These are phyloP conservation scores for Propsilocerus akamusi DNA, from an alignment of 1,140 invertebrate genomes.

Conservation along the genomic window DNA sequence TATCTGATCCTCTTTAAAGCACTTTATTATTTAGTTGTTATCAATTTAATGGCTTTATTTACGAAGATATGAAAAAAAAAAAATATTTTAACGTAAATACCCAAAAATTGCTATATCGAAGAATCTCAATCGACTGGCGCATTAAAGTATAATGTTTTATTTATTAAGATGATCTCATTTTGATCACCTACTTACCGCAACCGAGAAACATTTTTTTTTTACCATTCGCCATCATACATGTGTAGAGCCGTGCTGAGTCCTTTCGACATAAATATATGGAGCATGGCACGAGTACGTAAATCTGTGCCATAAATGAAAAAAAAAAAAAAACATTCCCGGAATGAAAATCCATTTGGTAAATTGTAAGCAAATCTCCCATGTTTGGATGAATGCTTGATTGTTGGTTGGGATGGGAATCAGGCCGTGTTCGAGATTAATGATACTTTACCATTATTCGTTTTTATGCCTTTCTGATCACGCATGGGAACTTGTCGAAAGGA, in stretches of 20 bases:
- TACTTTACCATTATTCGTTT: neutral
- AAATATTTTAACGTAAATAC: too few relatives aligned
- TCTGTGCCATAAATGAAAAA: neutral
- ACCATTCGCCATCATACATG: neutral
- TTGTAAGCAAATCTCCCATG: neutral
- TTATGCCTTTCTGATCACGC: constrained; percentile 1
- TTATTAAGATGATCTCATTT: neutral
- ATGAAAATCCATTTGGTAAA: neutral
- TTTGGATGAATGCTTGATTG: neutral
- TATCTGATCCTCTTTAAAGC: too few relatives aligned
- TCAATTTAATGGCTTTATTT: too few relatives aligned
- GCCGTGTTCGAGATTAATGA: neutral
- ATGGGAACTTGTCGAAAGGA: neutral
- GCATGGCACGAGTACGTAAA: neutral
- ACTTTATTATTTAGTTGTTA: too few relatives aligned
- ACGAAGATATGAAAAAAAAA: too few relatives aligned
- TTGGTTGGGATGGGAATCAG: neutral
- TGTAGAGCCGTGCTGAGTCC: neutral
- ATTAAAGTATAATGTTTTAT: neutral
- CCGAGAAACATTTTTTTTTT: neutral
- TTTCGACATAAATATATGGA: neutral
- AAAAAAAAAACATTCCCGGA: neutral
- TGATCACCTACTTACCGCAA: neutral
- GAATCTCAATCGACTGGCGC: too few relatives aligned
- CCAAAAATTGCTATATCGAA: too few relatives aligned